Evolutionary conservation across 2,888 invertebrate genomes (phyloP).

Genomic region (Periphyllus acericola): DNA sequence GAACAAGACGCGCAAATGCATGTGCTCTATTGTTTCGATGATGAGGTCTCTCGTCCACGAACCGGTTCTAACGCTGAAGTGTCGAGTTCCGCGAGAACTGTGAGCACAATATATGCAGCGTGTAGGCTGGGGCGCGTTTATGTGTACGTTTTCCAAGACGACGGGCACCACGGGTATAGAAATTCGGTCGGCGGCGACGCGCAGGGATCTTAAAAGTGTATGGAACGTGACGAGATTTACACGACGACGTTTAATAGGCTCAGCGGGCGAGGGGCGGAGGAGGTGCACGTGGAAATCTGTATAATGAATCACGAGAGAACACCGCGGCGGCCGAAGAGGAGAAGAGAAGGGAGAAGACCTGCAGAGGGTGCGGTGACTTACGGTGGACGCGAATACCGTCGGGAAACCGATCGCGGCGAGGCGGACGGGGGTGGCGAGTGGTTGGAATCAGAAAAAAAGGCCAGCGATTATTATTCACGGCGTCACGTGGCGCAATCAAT

Average conservation of each 20-base stretch:
- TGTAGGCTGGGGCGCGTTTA: neutral
- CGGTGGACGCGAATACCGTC: neutral
- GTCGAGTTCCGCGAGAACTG: too few species aligned
- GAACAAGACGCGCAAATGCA: too few species aligned
- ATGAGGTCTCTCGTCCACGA: too few species aligned
- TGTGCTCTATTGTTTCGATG: too few species aligned
- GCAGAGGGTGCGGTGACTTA: neutral
- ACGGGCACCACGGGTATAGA: neutral
- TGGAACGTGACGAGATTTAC: conserved; percentile 29
- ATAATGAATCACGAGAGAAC: conserved; percentile 16
- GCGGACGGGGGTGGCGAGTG: neutral
- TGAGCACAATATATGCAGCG: neutral
- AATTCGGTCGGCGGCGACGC: neutral
- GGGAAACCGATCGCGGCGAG: neutral
- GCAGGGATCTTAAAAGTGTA: neutral
- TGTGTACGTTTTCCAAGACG: neutral
- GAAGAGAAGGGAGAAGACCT: neutral
- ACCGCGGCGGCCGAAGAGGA: fast-evolving
- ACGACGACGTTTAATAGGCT: neutral
- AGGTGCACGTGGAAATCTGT: neutral
- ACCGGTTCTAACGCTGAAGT: too few species aligned
- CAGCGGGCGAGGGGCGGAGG: neutral
- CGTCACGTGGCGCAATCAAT: conserved; percentile 4
- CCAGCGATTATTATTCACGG: conserved; percentile 7
- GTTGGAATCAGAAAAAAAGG: neutral